Percentiles rank a stretch among this genome's conserved stretches.
phyloP scores from a whole-genome alignment of 2,113 vertebrate species.

The Cacatua alba region DNA sequence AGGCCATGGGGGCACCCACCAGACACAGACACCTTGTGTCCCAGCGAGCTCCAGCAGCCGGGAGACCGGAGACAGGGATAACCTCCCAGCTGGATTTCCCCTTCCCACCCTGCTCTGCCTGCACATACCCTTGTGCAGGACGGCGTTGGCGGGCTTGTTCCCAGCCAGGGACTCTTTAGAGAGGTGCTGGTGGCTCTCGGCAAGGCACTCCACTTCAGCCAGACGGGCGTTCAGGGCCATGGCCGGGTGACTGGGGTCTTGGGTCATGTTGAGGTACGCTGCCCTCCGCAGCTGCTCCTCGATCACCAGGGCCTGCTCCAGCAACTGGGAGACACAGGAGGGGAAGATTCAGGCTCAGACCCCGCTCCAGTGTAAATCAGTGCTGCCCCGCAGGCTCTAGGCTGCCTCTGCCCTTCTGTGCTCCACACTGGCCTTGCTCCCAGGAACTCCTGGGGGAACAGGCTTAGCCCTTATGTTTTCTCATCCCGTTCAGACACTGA shows the following conservation, averaged over 20 bases:
- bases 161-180: conserved; percentile 97
- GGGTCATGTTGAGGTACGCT: conserved; percentile 97
- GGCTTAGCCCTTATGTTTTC: neutral
- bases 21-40: neutral
- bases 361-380: neutral
- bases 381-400: accelerated
- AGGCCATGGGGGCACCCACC: neutral
- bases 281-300: conserved; percentile 95
- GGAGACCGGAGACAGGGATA: accelerated
- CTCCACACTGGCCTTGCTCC: neutral
- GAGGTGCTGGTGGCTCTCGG: conserved; percentile 97
- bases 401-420: neutral
- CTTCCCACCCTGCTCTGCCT: accelerated
- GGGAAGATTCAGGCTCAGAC: neutral
- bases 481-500: accelerated
- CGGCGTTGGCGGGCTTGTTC: conserved; percentile 95
- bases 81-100: neutral
- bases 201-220: conserved; percentile 96
- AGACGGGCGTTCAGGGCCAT: conserved; percentile 96
- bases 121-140: conserved; percentile 92
- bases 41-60: neutral
- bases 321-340: conserved; percentile 73
- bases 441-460: neutral
- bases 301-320: conserved; percentile 97
- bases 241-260: conserved; percentile 93